These are phyloP conservation scores for Amphilophus citrinellus DNA, from an alignment of 2,113 vertebrate species.

Conservation along the genomic window DNA sequence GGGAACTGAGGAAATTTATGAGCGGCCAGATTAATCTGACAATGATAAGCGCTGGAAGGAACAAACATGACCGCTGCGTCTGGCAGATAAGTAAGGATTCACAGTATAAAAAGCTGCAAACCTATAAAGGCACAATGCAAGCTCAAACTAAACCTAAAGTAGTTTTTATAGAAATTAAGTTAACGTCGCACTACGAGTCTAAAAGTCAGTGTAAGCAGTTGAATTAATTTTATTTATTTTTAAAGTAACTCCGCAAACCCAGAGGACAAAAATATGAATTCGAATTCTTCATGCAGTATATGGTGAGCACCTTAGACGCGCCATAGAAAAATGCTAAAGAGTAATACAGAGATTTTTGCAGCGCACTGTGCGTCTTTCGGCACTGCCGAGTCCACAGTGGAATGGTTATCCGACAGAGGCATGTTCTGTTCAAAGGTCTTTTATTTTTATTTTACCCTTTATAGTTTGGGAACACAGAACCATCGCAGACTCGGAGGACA, in stretches of 20 bases:
- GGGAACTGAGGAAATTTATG: background rate
- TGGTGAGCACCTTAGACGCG: background rate
- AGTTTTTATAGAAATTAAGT: background rate
- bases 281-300: background rate
- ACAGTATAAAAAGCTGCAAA: background rate
- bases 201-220: background rate
- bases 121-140: background rate
- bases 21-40: background rate
- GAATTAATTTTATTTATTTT: background rate
- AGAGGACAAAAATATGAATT: background rate
- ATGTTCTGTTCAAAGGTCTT: constrained; percentile 47
- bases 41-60: background rate
- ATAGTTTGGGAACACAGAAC: background rate
- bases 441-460: background rate
- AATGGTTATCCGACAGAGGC: constrained; percentile 30
- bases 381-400: constrained; percentile 31
- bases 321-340: background rate
- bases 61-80: background rate
- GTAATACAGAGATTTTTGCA: background rate
- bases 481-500: background rate
- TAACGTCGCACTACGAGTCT: background rate
- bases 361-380: constrained; percentile 41
- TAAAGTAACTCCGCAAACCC: background rate
- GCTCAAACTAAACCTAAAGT: background rate
- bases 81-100: no score